Evolutionary conservation across 2,888 invertebrate species (phyloP).

Genomic region (Nezara viridula): DNA sequence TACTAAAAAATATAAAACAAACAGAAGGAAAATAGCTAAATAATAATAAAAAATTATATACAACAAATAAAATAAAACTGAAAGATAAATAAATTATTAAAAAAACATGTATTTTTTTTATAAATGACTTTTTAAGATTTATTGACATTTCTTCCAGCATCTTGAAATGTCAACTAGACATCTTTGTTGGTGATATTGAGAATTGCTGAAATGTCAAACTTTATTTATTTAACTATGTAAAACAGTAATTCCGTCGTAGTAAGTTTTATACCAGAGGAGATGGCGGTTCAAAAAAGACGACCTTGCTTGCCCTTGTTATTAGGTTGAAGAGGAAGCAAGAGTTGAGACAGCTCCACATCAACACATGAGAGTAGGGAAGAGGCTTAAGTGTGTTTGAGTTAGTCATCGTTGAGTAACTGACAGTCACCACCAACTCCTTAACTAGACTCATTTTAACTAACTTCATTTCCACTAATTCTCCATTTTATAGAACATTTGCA

Average conservation of each 20-base stretch:
- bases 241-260: not conserved
- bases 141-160: too few species aligned
- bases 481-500: not conserved
- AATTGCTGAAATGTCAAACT: too few species aligned
- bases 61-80: too few species aligned
- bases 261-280: not conserved
- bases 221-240: too few species aligned
- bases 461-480: not conserved
- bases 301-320: not conserved
- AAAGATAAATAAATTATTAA: too few species aligned
- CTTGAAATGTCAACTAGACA: too few species aligned
- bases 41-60: too few species aligned
- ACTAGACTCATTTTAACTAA: not conserved
- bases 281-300: not conserved
- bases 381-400: conserved; percentile 27
- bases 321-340: not conserved
- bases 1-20: too few species aligned
- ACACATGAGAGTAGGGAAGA: not conserved
- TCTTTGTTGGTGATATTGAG: too few species aligned
- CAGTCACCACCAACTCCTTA: not conserved
- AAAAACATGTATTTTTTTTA: too few species aligned
- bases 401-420: not conserved
- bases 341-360: not conserved
- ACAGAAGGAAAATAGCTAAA: too few species aligned
- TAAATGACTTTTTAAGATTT: too few species aligned